Conservation (phyloP, 1,140 invertebrate genomes). For the Bombus breviceps region DNA sequence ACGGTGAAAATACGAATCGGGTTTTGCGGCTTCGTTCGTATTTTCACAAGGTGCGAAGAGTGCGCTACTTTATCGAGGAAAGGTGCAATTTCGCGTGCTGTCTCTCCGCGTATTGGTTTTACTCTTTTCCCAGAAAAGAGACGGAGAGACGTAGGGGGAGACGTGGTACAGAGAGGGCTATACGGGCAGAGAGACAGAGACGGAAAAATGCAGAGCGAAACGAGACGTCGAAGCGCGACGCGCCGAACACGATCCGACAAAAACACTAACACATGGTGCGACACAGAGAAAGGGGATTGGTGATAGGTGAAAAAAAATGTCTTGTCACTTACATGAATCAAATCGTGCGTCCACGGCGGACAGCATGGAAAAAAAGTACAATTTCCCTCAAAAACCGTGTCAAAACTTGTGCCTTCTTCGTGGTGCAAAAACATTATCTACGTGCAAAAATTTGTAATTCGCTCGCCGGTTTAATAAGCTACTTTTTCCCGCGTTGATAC, state of each 20-base stretch:
- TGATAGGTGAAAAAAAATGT: slow-evolving; percentile 81
- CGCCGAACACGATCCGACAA: slow-evolving; percentile 60
- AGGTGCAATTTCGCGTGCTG: slow-evolving; percentile 69
- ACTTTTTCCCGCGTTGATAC: not conserved
- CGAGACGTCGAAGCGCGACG: slow-evolving; percentile 68
- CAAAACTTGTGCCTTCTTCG: slow-evolving; percentile 72
- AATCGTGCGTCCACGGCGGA: slow-evolving; percentile 79
- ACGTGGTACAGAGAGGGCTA: not conserved
- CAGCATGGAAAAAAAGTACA: slow-evolving; percentile 82
- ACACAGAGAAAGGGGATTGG: slow-evolving; percentile 67
- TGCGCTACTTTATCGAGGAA: slow-evolving; percentile 67
- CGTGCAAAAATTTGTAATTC: slow-evolving; percentile 72
- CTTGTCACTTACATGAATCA: slow-evolving; percentile 82
- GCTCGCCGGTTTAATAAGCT: slow-evolving; percentile 34
- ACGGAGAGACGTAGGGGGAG: slow-evolving; percentile 33
- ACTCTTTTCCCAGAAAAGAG: slow-evolving; percentile 51
- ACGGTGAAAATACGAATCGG: slow-evolving; percentile 73
- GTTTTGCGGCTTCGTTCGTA: slow-evolving; percentile 63
- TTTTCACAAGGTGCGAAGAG: slow-evolving; percentile 69
- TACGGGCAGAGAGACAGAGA: slow-evolving; percentile 15
- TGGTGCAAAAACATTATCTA: slow-evolving; percentile 78
- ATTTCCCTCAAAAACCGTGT: slow-evolving; percentile 79
- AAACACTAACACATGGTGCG: slow-evolving; percentile 68
- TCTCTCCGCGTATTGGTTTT: slow-evolving; percentile 55
- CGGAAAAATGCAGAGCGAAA: slow-evolving; percentile 60